These are phyloP conservation scores for Nymphalis io DNA, from an alignment of 1,140 invertebrate species.

Conservation along the genomic window DNA sequence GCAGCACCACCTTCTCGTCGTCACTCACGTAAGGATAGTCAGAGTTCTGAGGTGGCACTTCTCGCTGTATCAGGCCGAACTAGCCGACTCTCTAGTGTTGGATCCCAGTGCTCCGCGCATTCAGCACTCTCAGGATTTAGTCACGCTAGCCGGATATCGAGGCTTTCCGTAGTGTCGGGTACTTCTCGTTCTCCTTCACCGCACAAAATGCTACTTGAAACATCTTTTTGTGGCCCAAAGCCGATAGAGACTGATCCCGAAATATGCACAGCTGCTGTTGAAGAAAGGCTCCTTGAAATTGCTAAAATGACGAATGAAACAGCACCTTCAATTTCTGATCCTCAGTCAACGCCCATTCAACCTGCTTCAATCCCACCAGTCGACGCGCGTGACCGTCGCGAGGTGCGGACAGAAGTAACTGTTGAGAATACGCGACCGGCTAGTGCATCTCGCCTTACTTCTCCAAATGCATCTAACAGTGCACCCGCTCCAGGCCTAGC, in stretches of 20 bases:
- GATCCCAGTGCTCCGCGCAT: slow-evolving; percentile 83
- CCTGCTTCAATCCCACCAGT: slow-evolving; percentile 62
- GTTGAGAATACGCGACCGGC: slow-evolving; percentile 53
- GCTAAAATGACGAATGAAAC: slow-evolving; percentile 46
- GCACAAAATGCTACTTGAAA: slow-evolving; percentile 93
- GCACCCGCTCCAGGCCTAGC: slow-evolving; percentile 24
- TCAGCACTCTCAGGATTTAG: slow-evolving; percentile 78
- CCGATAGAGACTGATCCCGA: slow-evolving; percentile 82
- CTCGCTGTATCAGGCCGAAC: slow-evolving; percentile 91
- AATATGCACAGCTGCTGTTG: slow-evolving; percentile 68
- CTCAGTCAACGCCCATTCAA: neutral
- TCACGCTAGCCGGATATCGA: slow-evolving; percentile 80
- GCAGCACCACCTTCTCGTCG: slow-evolving; percentile 57
- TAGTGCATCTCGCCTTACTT: slow-evolving; percentile 34
- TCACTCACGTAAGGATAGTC: slow-evolving; percentile 88
- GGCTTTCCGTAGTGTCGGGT: slow-evolving; percentile 86
- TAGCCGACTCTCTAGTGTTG: slow-evolving; percentile 89
- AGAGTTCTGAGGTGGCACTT: slow-evolving; percentile 88
- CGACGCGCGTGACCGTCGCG: slow-evolving; percentile 72
- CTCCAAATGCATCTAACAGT: slow-evolving; percentile 28
- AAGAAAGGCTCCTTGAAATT: slow-evolving; percentile 64
- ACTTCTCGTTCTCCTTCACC: slow-evolving; percentile 90
- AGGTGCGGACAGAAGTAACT: slow-evolving; percentile 67
- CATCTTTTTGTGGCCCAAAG: slow-evolving; percentile 92
- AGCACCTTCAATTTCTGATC: slow-evolving; percentile 15